Evolutionary conservation across 2,888 invertebrate species (phyloP).

Genomic region (Cryptus viduatorius): DNA sequence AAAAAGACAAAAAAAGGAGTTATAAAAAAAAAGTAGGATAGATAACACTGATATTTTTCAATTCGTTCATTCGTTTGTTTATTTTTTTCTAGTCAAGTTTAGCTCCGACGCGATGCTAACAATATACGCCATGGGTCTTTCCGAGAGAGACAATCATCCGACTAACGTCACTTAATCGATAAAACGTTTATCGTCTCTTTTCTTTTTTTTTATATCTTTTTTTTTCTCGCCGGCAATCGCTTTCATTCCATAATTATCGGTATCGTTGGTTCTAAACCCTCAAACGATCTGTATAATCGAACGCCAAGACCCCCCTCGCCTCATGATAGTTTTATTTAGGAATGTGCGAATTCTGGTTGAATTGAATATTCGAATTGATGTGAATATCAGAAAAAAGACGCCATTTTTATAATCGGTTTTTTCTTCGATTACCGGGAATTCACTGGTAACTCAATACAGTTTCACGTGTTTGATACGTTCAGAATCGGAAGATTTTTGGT

Average conservation of each 20-base stretch:
- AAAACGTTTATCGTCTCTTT: slow-evolving; percentile 24
- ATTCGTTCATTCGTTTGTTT: slow-evolving; percentile 59
- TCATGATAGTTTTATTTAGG: slow-evolving; percentile 18
- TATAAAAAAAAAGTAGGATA: slow-evolving; percentile 26
- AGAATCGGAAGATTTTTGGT: too few species aligned
- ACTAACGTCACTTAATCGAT: slow-evolving; percentile 58
- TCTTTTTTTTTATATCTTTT: slow-evolving; percentile 24
- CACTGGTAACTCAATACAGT: too few species aligned
- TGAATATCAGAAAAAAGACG: too few species aligned
- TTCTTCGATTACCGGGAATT: too few species aligned
- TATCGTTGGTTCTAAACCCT: slow-evolving; percentile 27
- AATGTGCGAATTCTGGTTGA: neutral
- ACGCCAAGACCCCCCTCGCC: slow-evolving; percentile 13
- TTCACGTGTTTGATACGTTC: too few species aligned
- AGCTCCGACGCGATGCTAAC: slow-evolving; percentile 67
- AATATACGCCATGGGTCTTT: slow-evolving; percentile 65
- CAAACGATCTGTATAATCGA: slow-evolving; percentile 40
- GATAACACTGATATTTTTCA: slow-evolving; percentile 41
- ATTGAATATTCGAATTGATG: too few species aligned
- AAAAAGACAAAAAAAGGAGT: slow-evolving; percentile 21
- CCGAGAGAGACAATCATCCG: slow-evolving; percentile 68
- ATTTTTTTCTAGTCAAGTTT: slow-evolving; percentile 72
- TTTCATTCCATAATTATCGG: slow-evolving; percentile 59
- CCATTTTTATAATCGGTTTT: too few species aligned
- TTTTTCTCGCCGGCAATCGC: slow-evolving; percentile 48